phyloP scores from a whole-genome alignment of 1,140 invertebrate species.

The Anoplophora glabripennis region DNA sequence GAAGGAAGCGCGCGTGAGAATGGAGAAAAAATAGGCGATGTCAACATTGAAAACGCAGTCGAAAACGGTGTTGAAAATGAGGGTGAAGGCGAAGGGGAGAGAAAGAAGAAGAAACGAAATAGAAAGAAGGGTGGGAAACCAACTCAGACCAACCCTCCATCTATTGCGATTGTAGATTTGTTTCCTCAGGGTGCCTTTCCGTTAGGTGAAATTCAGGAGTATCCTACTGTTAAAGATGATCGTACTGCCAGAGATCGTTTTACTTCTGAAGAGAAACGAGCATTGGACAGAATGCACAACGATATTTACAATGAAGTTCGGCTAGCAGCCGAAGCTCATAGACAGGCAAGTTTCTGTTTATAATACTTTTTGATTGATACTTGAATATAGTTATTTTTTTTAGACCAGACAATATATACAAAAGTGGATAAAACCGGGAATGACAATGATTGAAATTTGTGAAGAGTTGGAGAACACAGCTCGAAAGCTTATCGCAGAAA shows the following conservation, averaged over 20 bases:
- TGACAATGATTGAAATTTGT: slow-evolving; percentile 99
- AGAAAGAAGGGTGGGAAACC: slow-evolving; percentile 50
- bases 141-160: slow-evolving; percentile 79
- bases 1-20: slow-evolving; percentile 1
- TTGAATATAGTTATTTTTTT: slow-evolving; percentile 21
- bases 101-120: slow-evolving; percentile 60
- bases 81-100: slow-evolving; percentile 51
- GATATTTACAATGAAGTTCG: slow-evolving; percentile 95
- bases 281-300: slow-evolving; percentile 74
- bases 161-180: slow-evolving; percentile 80
- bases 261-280: slow-evolving; percentile 86
- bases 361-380: too few species aligned
- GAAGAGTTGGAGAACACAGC: slow-evolving; percentile 93
- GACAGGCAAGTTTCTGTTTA: slow-evolving; percentile 71
- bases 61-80: slow-evolving; percentile 46
- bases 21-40: not conserved
- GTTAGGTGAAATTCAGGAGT: slow-evolving; percentile 77
- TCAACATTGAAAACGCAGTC: slow-evolving; percentile 24
- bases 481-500: slow-evolving; percentile 89
- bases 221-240: slow-evolving; percentile 70
- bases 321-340: slow-evolving; percentile 94
- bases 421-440: slow-evolving; percentile 92
- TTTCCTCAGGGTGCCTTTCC: slow-evolving; percentile 80
- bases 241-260: slow-evolving; percentile 84
- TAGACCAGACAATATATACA: slow-evolving; percentile 85